Conservation (phyloP, 2,113 vertebrate species). For the Phainopepla nitens region DNA sequence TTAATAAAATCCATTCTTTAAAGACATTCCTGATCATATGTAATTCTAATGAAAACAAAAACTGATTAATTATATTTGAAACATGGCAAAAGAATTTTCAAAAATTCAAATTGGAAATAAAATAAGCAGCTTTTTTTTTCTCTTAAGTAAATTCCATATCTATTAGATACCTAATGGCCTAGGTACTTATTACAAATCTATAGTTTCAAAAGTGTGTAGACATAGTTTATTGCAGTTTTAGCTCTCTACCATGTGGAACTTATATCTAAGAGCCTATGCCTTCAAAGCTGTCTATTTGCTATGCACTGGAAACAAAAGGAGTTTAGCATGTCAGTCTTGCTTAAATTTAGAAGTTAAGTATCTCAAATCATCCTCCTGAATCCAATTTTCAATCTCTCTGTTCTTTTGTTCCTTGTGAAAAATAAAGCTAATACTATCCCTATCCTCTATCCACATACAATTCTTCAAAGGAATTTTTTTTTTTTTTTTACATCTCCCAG, state of each 20-base stretch:
- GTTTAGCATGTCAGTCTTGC: not conserved
- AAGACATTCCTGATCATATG: not conserved
- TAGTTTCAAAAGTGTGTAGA: not conserved
- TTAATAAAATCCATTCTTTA: not conserved
- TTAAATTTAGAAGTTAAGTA: conserved; percentile 10
- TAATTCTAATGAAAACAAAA: not conserved
- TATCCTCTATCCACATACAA: not conserved
- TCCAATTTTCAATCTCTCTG: not conserved
- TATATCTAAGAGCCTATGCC: not conserved
- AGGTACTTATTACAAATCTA: not conserved
- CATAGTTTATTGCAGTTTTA: not conserved
- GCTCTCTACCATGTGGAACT: not conserved
- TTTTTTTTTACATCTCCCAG: not conserved
- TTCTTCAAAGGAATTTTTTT: not conserved
- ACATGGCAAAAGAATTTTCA: not conserved
- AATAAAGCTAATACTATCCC: not conserved
- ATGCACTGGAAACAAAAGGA: not conserved
- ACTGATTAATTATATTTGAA: not conserved
- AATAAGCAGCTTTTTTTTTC: not conserved
- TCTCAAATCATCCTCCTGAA: not conserved
- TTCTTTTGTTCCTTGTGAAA: not conserved
- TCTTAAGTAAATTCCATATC: not conserved
- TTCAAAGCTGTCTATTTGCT: not conserved
- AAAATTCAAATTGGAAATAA: not conserved
- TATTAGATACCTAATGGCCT: not conserved